A percentile compares a stretch with the other conserved stretches of the same genome.
These are phyloP conservation scores for Hanleya hanleyi DNA, from an alignment of 2,888 invertebrate species.

Conservation along the genomic window DNA sequence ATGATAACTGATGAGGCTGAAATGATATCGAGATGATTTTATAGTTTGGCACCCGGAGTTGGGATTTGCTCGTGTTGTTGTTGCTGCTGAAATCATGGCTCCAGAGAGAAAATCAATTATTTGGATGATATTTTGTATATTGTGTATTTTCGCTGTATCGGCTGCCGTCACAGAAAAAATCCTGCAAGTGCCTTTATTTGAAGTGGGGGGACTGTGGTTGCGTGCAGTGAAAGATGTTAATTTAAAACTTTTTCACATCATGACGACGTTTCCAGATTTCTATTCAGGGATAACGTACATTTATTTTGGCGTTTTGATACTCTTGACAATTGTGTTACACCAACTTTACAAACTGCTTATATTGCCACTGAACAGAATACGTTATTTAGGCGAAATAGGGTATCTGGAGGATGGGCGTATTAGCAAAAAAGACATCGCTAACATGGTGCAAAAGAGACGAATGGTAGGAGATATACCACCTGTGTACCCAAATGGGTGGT, in stretches of 20 bases:
- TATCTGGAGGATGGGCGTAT: constrained; percentile 63
- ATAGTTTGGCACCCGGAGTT: too few relatives aligned
- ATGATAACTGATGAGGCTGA: too few relatives aligned
- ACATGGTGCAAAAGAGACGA: constrained; percentile 72
- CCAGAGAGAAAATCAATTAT: not conserved
- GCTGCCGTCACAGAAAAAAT: constrained; percentile 39
- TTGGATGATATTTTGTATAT: not conserved
- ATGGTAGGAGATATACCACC: constrained; percentile 83
- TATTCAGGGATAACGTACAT: not conserved
- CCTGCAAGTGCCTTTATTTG: constrained; percentile 49
- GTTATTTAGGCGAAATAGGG: constrained; percentile 64
- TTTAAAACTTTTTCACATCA: constrained; percentile 31
- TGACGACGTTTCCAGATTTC: not conserved
- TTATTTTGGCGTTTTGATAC: not conserved
- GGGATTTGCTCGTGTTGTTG: too few relatives aligned
- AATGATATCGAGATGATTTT: too few relatives aligned
- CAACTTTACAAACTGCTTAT: constrained; percentile 52
- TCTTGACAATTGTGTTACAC: not conserved
- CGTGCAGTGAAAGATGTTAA: constrained; percentile 42
- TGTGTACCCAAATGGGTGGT: constrained; percentile 94
- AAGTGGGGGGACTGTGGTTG: constrained; percentile 55
- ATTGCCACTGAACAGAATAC: constrained; percentile 60
- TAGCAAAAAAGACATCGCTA: constrained; percentile 61
- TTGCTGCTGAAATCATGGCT: too few relatives aligned
- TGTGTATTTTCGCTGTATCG: not conserved